phyloP scores from a whole-genome alignment of 2,113 vertebrate species.

The Hemichromis elongatus region DNA sequence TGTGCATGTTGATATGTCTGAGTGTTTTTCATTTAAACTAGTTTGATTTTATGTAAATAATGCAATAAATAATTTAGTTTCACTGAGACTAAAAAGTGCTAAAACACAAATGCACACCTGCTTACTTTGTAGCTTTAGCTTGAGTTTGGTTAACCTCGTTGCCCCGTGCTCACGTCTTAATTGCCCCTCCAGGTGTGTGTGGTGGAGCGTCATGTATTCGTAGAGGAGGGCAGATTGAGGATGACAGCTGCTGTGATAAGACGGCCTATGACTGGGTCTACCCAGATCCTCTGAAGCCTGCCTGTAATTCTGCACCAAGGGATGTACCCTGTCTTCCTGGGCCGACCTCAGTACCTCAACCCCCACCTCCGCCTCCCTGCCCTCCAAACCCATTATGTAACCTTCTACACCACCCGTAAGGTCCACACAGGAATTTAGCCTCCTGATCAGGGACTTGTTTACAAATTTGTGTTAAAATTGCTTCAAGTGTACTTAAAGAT shows the following conservation, averaged over 20 bases:
- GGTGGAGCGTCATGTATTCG: slow-evolving; percentile 64
- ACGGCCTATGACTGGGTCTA: slow-evolving; percentile 69
- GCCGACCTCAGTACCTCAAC: accelerated
- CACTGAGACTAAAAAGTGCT: no score
- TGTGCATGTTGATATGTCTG: no score
- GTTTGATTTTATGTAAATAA: no score
- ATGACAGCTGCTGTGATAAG: slow-evolving; percentile 63
- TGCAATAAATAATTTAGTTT: no score
- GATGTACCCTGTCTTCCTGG: background rate
- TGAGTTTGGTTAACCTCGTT: no score
- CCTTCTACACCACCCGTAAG: slow-evolving; percentile 56
- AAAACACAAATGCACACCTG: no score
- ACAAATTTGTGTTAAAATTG: background rate
- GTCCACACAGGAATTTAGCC: background rate
- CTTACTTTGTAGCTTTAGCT: no score
- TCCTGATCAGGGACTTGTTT: background rate
- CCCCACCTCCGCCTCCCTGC: background rate
- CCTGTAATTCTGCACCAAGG: slow-evolving; percentile 34
- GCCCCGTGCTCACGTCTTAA: background rate
- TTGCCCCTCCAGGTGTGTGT: slow-evolving; percentile 58
- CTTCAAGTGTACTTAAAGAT: background rate
- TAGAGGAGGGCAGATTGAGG: slow-evolving; percentile 51
- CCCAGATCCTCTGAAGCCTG: slow-evolving; percentile 46
- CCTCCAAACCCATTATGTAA: slow-evolving; percentile 26
- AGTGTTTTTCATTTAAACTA: no score